Evolutionary conservation across 2,113 vertebrate genomes (phyloP).

Genomic region (Varanus salvator): DNA sequence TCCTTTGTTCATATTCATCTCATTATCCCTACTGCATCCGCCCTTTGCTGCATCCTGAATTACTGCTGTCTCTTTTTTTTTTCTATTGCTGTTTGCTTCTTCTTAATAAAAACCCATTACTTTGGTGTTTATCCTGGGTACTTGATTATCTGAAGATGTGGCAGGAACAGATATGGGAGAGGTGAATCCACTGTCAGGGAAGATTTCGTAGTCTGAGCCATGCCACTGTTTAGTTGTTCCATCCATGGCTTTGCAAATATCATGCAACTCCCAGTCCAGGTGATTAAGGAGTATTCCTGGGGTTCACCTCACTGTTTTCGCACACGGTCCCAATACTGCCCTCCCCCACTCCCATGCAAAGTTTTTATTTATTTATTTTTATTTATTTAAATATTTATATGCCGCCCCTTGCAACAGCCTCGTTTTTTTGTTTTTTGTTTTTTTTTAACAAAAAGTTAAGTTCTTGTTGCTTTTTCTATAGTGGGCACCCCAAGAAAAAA

Average conservation of each 20-base stretch:
- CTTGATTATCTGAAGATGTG: neutral
- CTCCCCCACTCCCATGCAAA: neutral
- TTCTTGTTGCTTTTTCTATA: neutral
- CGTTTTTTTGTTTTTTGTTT: no score
- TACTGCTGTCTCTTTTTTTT: constrained; percentile 48
- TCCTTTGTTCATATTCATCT: constrained; percentile 72
- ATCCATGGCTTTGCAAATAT: neutral
- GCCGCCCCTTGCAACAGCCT: no score
- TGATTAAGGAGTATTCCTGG: neutral
- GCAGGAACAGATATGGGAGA: neutral
- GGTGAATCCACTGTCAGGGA: neutral
- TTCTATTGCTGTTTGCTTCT: constrained; percentile 42
- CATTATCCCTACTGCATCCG: constrained; percentile 67
- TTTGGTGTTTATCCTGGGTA: neutral
- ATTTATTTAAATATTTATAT: no score
- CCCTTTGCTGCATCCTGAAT: constrained; percentile 6
- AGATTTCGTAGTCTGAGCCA: neutral
- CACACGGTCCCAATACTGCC: neutral
- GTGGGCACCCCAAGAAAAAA: neutral
- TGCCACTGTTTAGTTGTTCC: neutral
- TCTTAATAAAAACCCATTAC: constrained; percentile 34
- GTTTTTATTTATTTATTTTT: no score
- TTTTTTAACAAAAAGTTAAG: no score
- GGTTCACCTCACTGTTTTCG: neutral
- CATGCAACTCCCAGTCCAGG: neutral